A percentile compares a stretch with the other conserved stretches of the same genome.
phyloP scores from a whole-genome alignment of 2,797 vertebrate genomes.

The Steatocranus sp. region DNA sequence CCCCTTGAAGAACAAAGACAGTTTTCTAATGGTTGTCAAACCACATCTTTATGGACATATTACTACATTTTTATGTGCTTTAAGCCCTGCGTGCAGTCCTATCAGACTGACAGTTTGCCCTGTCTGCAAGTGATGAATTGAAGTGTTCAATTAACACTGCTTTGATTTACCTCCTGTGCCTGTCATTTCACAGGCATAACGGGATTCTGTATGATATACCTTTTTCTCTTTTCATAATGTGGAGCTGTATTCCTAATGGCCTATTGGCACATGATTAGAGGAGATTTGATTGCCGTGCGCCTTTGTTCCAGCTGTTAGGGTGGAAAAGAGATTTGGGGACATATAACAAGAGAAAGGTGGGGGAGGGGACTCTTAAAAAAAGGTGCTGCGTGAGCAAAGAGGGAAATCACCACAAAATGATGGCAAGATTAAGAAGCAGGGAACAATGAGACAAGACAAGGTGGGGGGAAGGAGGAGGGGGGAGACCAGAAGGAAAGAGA shows the following conservation, averaged over 20 bases:
- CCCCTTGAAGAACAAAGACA: not conserved
- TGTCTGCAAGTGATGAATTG: constrained; percentile 14
- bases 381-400: not conserved
- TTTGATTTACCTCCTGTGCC: constrained; percentile 31
- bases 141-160: constrained; percentile 12
- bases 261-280: constrained; percentile 36
- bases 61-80: not conserved
- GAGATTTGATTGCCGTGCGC: constrained; percentile 45
- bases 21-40: not conserved
- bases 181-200: not conserved
- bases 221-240: not conserved
- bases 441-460: constrained; percentile 21
- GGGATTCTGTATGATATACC: constrained; percentile 15
- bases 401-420: constrained; percentile 10
- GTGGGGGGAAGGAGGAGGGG: not conserved
- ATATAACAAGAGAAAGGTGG: not conserved
- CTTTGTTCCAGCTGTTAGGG: constrained; percentile 34
- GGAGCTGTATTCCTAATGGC: constrained; percentile 25
- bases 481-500: not conserved
- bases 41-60: not conserved
- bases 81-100: not conserved
- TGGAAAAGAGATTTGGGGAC: constrained; percentile 18
- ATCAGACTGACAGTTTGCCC: not conserved
- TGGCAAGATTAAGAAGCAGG: not conserved
- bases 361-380: not conserved